Base-by-base conservation (phyloP, 2,113 vertebrate genomes). In the Aspidoscelis tigris region DNA sequence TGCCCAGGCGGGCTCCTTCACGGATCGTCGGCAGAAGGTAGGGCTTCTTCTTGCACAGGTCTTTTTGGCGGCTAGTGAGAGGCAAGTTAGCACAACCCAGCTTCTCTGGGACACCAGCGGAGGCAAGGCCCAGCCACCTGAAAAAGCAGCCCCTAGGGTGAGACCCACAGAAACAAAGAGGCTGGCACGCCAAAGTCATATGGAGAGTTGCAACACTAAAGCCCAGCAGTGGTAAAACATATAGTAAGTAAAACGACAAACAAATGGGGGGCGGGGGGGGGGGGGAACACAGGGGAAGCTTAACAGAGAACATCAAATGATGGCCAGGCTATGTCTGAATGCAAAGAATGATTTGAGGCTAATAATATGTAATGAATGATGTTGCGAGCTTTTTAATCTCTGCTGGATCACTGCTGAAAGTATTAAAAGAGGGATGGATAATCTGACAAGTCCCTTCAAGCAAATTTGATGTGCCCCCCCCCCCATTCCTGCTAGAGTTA, bases 91-190 rank as follows among this genome's bases (percentile, higher is more conserved):
- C 43, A 65, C 98, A 99, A 86, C 96, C 95, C 92, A 94, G 92
- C 84, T 95, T 95, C 93, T 98, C 98, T 0, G 96, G 95, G 12
- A 93, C 95, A 44, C 96, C 97, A 2, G 96, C 92, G 41, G 97
- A 95, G 24, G 96, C 96, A 87, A 98, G 93, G 76, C 98, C 98
- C 92, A 99, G 76, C 97, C 97, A 97, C 97, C 98, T 99, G 95
- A 87, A 77, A 94, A 88, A 89, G 87, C 88, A 89, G 68, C 68
- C 4, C 64, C 18, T 21, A 22, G 47, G 64, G 76, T 83, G 65
- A 81, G 73, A 78, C 20, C 66, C 80, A 39, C 24, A 64, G 43
- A 44, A 41, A 68, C 39, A 78, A 39, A 43, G 33, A 22, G 61
- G 43, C 2, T 50, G 24, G 39, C 14, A 14, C 69, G 11, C 26